Percentiles rank a stretch among this genome's conserved stretches.
phyloP scores from a whole-genome alignment of 1,140 invertebrate species.

The Hormaphis cornu region DNA sequence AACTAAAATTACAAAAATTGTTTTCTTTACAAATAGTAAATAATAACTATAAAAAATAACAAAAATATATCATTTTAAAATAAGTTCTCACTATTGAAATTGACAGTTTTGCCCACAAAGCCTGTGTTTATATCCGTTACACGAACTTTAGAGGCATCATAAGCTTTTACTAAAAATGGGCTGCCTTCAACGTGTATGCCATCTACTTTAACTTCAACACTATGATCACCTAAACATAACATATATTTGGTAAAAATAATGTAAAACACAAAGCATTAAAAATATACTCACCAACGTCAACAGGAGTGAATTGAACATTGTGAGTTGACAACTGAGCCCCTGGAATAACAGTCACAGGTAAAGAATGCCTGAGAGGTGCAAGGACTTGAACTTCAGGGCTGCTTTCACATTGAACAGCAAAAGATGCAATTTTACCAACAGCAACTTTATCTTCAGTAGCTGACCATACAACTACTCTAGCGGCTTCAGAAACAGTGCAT shows the following conservation, averaged over 20 bases:
- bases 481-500: constrained; percentile 61
- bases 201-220: constrained; percentile 75
- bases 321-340: constrained; percentile 44
- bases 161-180: constrained; percentile 90
- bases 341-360: constrained; percentile 55
- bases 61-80: neutral
- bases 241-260: constrained; percentile 31
- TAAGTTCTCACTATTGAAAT: constrained; percentile 74
- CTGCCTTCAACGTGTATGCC: constrained; percentile 82
- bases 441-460: constrained; percentile 84
- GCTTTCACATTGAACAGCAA: constrained; percentile 67
- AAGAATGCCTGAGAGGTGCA: constrained; percentile 57
- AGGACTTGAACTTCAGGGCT: constrained; percentile 67
- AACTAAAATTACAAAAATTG: constrained; percentile 46
- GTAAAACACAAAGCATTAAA: constrained; percentile 2
- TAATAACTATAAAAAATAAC: neutral
- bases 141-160: constrained; percentile 81
- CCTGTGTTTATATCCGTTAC: constrained; percentile 84
- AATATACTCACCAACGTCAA: constrained; percentile 65
- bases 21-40: neutral
- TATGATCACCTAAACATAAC: constrained; percentile 62
- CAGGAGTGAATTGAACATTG: constrained; percentile 70
- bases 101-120: constrained; percentile 80
- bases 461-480: constrained; percentile 54
- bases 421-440: constrained; percentile 69